These are phyloP conservation scores for Syngnathus floridae DNA, from an alignment of 2,113 vertebrate species.

Conservation along the genomic window DNA sequence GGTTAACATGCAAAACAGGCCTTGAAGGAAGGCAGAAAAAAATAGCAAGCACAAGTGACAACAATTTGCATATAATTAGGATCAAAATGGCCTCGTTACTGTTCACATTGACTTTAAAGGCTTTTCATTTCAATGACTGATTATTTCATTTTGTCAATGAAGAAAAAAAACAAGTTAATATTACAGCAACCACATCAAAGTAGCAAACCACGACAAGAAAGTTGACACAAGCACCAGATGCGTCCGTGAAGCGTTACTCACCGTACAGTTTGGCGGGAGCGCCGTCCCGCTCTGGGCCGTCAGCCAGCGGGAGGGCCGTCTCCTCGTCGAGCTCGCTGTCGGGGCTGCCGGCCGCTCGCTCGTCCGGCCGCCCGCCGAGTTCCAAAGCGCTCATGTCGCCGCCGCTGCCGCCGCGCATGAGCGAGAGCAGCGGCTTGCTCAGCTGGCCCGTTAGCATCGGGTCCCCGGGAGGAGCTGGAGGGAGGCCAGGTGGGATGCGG, in stretches of 20 bases:
- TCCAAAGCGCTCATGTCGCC: slow-evolving; percentile 94
- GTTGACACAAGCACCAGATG: background rate
- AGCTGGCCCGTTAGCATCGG: slow-evolving; percentile 99
- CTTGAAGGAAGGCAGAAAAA: background rate
- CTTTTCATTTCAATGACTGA: background rate
- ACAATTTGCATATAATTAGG: background rate
- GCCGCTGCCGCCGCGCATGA: slow-evolving; percentile 62
- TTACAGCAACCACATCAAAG: background rate
- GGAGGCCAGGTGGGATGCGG: slow-evolving; percentile 70
- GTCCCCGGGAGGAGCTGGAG: slow-evolving; percentile 84
- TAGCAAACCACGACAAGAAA: background rate
- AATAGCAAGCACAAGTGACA: background rate
- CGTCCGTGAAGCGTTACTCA: slow-evolving; percentile 68
- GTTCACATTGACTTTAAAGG: background rate
- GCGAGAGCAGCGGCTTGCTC: slow-evolving; percentile 96
- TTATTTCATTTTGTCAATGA: background rate
- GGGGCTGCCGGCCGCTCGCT: slow-evolving; percentile 83
- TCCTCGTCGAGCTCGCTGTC: slow-evolving; percentile 95
- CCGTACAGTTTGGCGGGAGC: slow-evolving; percentile 94
- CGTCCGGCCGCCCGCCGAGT: slow-evolving; percentile 83
- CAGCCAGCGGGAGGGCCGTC: slow-evolving; percentile 84
- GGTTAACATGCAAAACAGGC: background rate
- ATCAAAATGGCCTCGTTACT: background rate
- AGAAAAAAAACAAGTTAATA: no score
- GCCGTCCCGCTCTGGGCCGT: slow-evolving; percentile 88